Conservation (phyloP, 2,797 vertebrate genomes). For the Sitta carolinensis region DNA sequence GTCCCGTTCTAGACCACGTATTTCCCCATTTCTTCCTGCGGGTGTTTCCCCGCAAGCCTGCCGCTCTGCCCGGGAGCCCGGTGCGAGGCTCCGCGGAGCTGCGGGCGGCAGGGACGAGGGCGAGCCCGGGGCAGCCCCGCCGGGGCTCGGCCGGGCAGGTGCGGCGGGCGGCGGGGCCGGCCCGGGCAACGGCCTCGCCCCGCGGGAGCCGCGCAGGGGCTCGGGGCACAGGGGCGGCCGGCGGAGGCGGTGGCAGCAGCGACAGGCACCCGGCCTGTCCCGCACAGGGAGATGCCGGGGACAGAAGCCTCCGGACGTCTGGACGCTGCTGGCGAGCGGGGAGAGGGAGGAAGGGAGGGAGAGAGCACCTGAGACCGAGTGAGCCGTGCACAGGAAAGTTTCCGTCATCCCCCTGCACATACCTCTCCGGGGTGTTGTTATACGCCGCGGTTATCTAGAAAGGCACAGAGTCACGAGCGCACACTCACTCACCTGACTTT, state of each 20-base stretch:
- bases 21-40: not conserved
- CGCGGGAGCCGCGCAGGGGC: not conserved
- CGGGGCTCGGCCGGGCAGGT: not conserved
- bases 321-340: not conserved
- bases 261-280: not conserved
- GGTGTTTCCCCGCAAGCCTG: not conserved
- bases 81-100: not conserved
- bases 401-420: conserved; percentile 9
- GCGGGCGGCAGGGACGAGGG: not conserved
- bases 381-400: not conserved
- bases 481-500: not conserved
- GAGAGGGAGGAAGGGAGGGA: not conserved
- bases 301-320: not conserved
- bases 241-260: not conserved
- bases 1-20: not conserved
- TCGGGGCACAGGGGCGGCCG: no score
- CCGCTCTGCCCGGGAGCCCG: not conserved
- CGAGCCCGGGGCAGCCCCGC: not conserved
- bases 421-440: conserved; percentile 30
- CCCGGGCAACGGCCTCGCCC: not conserved
- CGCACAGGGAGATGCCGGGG: not conserved
- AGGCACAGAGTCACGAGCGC: not conserved
- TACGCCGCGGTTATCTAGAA: not conserved
- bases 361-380: not conserved
- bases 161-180: not conserved